A percentile compares a stretch with the other conserved stretches of the same genome.
Conservation (phyloP, 1,140 invertebrate genomes). For the Pachypsylla venusta region DNA sequence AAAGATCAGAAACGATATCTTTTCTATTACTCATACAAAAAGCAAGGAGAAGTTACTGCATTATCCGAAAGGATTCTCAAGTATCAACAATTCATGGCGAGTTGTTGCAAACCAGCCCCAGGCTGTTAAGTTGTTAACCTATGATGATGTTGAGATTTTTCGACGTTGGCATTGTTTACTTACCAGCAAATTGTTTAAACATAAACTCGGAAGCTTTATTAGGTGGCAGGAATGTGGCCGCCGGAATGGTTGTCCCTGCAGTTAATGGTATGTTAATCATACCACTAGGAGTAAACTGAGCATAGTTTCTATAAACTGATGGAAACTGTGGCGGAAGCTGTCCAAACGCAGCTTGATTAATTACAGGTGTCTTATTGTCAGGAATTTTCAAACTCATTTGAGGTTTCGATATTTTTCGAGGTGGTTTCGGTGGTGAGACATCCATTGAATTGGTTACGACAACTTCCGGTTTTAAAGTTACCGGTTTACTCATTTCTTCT, state of each 20-base stretch:
- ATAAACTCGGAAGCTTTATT: constrained; percentile 54
- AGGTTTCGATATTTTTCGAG: constrained; percentile 13
- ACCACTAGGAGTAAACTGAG: constrained; percentile 5
- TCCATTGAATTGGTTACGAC: neutral
- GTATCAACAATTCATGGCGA: too few species aligned
- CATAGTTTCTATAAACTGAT: neutral
- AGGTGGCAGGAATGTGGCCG: constrained; percentile 29
- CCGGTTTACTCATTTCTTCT: too few species aligned
- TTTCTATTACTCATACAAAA: too few species aligned
- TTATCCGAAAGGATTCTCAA: too few species aligned
- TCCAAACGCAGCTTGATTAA: too few species aligned
- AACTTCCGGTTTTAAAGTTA: neutral
- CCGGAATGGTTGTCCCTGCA: neutral
- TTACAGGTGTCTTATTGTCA: neutral
- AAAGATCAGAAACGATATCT: too few species aligned
- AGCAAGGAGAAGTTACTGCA: too few species aligned
- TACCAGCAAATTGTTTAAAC: constrained; percentile 55
- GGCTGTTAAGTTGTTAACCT: too few species aligned
- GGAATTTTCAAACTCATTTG: constrained; percentile 9
- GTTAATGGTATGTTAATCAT: constrained; percentile 12
- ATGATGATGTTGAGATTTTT: too few species aligned
- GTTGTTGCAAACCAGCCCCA: too few species aligned
- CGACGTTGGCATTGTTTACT: constrained; percentile 12
- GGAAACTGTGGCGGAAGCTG: neutral
- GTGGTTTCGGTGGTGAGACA: constrained; percentile 1